A percentile compares a stretch with the other conserved stretches of the same genome.
Conservation (phyloP, 2,888 invertebrate genomes). For the Himalopsyche kuldschensis region DNA sequence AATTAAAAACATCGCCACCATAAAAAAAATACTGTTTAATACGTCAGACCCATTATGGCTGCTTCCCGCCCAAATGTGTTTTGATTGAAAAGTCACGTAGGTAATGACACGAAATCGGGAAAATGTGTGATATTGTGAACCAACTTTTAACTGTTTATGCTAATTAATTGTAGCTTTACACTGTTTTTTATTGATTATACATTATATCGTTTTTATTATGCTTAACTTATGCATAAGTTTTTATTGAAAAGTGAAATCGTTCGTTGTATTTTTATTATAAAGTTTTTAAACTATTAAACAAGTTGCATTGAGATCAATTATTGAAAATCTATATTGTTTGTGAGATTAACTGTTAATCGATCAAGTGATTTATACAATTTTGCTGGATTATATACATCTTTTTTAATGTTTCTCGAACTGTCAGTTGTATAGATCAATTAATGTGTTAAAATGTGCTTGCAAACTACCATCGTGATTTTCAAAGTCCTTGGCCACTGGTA, state of each 20-base stretch:
- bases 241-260: background rate
- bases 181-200: background rate
- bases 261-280: background rate
- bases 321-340: background rate
- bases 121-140: background rate
- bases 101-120: background rate
- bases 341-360: background rate
- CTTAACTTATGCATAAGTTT: background rate
- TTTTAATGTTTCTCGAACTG: background rate
- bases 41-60: background rate
- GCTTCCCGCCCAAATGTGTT: conserved; percentile 28
- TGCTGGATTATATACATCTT: background rate
- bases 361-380: background rate
- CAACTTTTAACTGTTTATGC: background rate
- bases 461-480: background rate
- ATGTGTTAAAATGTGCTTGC: background rate
- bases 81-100: conserved; percentile 26
- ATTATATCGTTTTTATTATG: background rate
- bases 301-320: background rate
- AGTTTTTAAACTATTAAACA: background rate
- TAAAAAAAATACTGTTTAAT: background rate
- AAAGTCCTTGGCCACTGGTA: background rate
- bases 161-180: background rate
- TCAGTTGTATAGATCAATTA: background rate
- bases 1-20: conserved; percentile 13